phyloP scores from a whole-genome alignment of 1,140 invertebrate genomes.

The Philopotamus ludificatus region DNA sequence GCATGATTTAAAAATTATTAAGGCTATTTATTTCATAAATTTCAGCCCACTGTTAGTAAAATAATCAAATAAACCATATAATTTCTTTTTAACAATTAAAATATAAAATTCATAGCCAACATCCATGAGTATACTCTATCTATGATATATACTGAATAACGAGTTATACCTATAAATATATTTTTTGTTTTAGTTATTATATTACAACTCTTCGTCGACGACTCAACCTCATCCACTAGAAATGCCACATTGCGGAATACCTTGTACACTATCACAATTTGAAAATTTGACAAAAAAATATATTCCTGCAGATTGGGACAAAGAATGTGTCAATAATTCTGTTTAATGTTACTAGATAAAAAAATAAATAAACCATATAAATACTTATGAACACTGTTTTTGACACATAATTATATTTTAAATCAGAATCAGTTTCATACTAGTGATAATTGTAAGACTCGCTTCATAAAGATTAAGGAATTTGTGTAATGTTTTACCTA shows the following conservation, averaged over 20 bases:
- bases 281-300: slow-evolving; percentile 48
- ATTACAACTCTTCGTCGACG: slow-evolving; percentile 48
- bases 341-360: no score
- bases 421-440: no score
- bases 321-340: no score
- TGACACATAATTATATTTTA: no score
- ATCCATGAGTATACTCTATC: no score
- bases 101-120: no score
- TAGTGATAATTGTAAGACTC: no score
- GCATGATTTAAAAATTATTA: no score
- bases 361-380: no score
- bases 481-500: no score
- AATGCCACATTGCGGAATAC: slow-evolving; percentile 54
- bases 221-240: slow-evolving; percentile 48
- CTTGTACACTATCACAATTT: slow-evolving; percentile 54
- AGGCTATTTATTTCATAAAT: not conserved
- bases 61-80: not conserved
- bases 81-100: not conserved
- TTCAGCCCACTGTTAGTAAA: not conserved
- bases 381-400: no score
- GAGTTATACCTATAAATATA: slow-evolving; percentile 34
- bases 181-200: slow-evolving; percentile 39
- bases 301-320: slow-evolving; percentile 55
- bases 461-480: no score
- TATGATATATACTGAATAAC: not conserved